These are phyloP conservation scores for Hyperopisus bebe DNA, from an alignment of 2,113 vertebrate genomes.

Conservation along the genomic window DNA sequence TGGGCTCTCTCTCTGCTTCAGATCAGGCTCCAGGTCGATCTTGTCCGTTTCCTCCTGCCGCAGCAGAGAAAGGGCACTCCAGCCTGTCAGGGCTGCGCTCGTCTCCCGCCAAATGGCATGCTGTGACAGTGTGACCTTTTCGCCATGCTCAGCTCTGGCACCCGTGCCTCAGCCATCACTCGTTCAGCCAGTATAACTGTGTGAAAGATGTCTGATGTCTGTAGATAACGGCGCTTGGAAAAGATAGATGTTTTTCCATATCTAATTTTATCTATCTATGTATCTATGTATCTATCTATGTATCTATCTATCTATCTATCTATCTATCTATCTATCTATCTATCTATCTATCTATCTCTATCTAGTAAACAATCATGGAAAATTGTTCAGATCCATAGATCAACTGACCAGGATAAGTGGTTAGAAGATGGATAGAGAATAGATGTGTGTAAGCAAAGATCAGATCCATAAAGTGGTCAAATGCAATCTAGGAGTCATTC, in stretches of 20 bases:
- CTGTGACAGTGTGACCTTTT: background rate
- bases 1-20: background rate
- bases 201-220: background rate
- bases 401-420: background rate
- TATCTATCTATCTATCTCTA: background rate
- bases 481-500: background rate
- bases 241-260: no score
- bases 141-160: background rate
- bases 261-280: background rate
- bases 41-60: background rate
- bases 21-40: background rate
- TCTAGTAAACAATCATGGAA: background rate
- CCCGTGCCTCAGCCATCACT: background rate
- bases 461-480: conserved; percentile 4
- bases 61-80: background rate
- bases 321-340: background rate
- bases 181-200: background rate
- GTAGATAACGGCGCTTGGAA: no score
- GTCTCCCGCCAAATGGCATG: background rate
- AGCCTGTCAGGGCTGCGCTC: background rate
- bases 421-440: background rate
- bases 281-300: background rate
- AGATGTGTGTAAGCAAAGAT: background rate
- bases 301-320: background rate
- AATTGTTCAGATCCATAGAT: background rate